phyloP scores from a whole-genome alignment of 92 coral and sea anemone species.

The Hydrozoanthus gracilis region DNA sequence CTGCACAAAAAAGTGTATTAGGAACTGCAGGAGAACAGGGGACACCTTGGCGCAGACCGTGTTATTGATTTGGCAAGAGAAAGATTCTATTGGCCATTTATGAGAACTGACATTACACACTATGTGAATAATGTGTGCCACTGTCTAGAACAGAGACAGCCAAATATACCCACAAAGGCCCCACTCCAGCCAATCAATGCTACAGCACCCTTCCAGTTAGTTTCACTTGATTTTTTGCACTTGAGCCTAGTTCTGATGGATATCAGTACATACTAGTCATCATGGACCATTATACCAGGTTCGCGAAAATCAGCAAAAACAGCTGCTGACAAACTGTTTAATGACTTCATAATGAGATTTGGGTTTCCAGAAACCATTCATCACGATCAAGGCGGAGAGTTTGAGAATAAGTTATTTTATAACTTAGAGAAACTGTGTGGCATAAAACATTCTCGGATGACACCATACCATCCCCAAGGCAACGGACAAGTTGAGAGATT shows the following conservation, averaged over 20 bases:
- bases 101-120: conserved; percentile 63
- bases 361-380: conserved; percentile 61
- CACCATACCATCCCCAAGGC: conserved; percentile 66
- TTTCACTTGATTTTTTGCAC: conserved; percentile 52
- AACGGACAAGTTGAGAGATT: conserved; percentile 64
- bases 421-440: conserved; percentile 69
- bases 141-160: conserved; percentile 58
- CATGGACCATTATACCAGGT: conserved; percentile 64
- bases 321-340: conserved; percentile 59
- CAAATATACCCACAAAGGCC: conserved; percentile 42
- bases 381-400: conserved; percentile 68
- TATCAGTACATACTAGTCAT: conserved; percentile 59
- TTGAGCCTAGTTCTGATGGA: conserved; percentile 59
- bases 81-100: conserved; percentile 67
- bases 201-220: conserved; percentile 63
- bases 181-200: conserved; percentile 55
- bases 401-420: conserved; percentile 67
- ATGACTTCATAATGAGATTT: conserved; percentile 59
- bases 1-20: conserved; percentile 36
- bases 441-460: conserved; percentile 59
- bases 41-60: conserved; percentile 60
- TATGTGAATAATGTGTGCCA: conserved; percentile 55
- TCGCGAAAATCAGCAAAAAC: conserved; percentile 65
- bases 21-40: conserved; percentile 65
- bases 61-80: conserved; percentile 54